Evolutionary conservation across 2,888 invertebrate species (phyloP).

Genomic region (Athripsodes cinereus): DNA sequence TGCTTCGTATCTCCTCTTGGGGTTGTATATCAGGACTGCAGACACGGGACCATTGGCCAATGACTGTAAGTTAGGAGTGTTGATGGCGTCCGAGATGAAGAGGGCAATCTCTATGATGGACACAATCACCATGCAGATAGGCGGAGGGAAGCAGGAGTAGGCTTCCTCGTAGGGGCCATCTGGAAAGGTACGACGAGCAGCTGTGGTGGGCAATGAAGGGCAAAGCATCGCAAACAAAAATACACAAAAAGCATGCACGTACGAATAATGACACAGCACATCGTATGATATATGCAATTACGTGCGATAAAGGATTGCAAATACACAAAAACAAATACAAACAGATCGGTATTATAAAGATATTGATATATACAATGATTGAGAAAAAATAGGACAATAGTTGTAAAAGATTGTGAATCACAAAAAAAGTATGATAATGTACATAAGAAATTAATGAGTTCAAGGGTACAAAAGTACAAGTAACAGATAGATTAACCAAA

Average conservation of each 20-base stretch:
- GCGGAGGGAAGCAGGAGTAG: conserved; percentile 90
- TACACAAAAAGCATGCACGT: neutral
- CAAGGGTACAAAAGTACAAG: too few relatives aligned
- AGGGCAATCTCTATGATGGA: conserved; percentile 80
- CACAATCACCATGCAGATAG: conserved; percentile 85
- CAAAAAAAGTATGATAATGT: too few relatives aligned
- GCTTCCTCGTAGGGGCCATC: conserved; percentile 16
- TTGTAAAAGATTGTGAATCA: too few relatives aligned
- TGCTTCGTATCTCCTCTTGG: conserved; percentile 73
- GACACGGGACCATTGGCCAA: conserved; percentile 70
- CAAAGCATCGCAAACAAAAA: neutral
- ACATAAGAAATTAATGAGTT: too few relatives aligned
- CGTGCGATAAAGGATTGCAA: too few relatives aligned
- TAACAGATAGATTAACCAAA: too few relatives aligned
- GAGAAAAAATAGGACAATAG: too few relatives aligned
- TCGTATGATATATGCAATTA: neutral
- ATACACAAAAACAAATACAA: too few relatives aligned
- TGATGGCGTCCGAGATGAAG: conserved; percentile 52
- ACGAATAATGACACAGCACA: neutral
- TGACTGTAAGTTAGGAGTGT: conserved; percentile 32
- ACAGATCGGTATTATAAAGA: too few relatives aligned
- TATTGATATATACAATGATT: too few relatives aligned
- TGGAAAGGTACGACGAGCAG: conserved; percentile 3
- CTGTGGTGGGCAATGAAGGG: neutral
- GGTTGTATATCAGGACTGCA: conserved; percentile 81